These are phyloP conservation scores for Nephila pilipes DNA, from an alignment of 1,140 invertebrate genomes.

Conservation along the genomic window DNA sequence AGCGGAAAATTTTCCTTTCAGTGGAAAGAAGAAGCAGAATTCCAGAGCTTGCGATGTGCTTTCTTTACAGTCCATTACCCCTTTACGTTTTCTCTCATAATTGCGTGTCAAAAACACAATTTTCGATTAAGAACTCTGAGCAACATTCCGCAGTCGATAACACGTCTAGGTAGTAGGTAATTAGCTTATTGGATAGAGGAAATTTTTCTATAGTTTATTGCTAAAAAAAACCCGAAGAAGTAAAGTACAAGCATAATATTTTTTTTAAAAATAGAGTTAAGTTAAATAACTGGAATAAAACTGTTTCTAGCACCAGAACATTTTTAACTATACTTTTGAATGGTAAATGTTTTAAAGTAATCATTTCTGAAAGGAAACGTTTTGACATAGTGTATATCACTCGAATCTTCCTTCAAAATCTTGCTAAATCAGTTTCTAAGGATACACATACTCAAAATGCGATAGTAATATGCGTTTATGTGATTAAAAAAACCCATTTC, in stretches of 20 bases:
- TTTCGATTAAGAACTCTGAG: slow-evolving; percentile 57
- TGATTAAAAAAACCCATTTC: no score
- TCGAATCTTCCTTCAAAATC: no score
- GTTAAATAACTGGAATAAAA: background rate
- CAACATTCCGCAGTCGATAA: slow-evolving; percentile 38
- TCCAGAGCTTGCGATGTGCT: background rate
- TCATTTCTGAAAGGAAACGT: no score
- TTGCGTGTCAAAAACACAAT: slow-evolving; percentile 59
- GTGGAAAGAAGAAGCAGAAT: background rate
- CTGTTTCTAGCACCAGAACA: background rate
- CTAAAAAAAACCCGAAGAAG: background rate
- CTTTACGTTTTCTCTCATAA: slow-evolving; percentile 20
- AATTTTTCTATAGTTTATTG: background rate
- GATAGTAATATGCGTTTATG: no score
- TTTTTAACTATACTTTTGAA: no score
- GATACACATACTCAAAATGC: no score
- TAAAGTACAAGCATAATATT: background rate
- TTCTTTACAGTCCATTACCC: slow-evolving; percentile 49
- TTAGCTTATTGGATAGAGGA: slow-evolving; percentile 2
- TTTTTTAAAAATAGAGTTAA: background rate
- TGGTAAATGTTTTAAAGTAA: no score
- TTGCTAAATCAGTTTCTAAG: no score
- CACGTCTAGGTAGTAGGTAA: slow-evolving; percentile 17
- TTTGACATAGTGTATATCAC: no score
- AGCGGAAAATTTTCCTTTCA: background rate